A percentile compares a stretch with the other conserved stretches of the same genome.
phyloP scores from a whole-genome alignment of 2,113 vertebrate species.

The Nothoprocta perdicaria region DNA sequence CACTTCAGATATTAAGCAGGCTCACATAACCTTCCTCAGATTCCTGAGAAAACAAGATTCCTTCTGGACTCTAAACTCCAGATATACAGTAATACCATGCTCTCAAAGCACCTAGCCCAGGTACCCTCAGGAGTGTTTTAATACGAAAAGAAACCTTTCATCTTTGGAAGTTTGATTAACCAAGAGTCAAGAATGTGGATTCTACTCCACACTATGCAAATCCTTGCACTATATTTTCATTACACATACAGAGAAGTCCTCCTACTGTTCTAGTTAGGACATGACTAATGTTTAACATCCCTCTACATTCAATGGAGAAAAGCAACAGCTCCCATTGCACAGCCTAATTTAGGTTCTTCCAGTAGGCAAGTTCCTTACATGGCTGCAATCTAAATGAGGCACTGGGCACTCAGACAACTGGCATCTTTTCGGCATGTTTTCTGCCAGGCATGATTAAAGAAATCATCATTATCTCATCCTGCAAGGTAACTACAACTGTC shows the following conservation, averaged over 20 bases:
- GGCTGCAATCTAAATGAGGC: neutral
- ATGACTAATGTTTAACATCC: neutral
- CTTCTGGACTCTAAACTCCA: neutral
- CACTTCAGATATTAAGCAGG: accelerated
- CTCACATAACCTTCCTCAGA: neutral
- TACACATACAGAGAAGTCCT: neutral
- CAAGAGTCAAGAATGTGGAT: neutral
- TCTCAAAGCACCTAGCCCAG: neutral
- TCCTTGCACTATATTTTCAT: neutral
- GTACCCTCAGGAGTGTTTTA: neutral
- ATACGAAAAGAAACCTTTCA: neutral
- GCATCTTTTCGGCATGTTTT: neutral
- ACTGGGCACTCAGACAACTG: neutral
- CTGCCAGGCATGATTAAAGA: neutral
- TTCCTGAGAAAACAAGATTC: neutral
- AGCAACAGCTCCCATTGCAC: neutral
- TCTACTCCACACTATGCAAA: neutral
- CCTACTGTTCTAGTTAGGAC: neutral
- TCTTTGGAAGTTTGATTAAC: neutral
- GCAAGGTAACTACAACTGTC: neutral
- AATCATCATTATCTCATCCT: neutral
- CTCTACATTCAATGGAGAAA: neutral
- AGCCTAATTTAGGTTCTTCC: neutral
- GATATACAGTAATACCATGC: neutral
- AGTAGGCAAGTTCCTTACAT: neutral